Base-by-base conservation (phyloP, 1,140 invertebrate genomes). In the Procambarus virginalis region DNA sequence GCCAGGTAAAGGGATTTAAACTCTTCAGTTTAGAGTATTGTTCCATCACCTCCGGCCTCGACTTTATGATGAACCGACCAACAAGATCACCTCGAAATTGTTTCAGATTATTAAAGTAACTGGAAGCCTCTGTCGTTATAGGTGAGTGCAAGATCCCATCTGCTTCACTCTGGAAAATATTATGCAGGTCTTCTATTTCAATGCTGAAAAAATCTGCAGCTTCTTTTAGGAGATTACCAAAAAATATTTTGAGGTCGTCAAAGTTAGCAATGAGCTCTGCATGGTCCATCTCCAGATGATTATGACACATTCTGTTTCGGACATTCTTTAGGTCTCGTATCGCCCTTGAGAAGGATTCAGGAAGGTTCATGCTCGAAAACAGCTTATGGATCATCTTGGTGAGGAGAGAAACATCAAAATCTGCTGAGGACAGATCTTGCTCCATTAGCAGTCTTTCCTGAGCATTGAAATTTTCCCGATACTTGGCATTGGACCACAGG, bases 1-100 rank as follows among this genome's bases (percentile, higher is more conserved):
- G 68, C 91, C 91, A 91, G 10, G 78, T 91, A 51, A 88, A 89
- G 48, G 91, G 91, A n/a, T 91, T 91, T 5, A 91, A 83, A 12
- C 80, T 80, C 70, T 91, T 84, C 49, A 91, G 58, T 55, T 80
- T 89, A 2, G 58, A 70, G 81, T 91, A 91, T 45, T 51, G n/a
- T 2, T 9, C 14, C 73, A 68, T 89, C 8, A 89, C 58, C 51
- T 91, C 91, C 22, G 70, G n/a, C 17, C 83, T 64, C 6, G 79
- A 82, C 51, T 86, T 20, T 9, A 22, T 89, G 64, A 91, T 91
- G 6, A 91, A 87, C 76, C 75, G 60, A 48, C 91, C 91, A 6
- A 91, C 51, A 5, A 91, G 82, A 9, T 91, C 82, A 20, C 68
- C 48, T 49, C 86, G 86, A 82, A 91, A 91, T 17, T 91, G 17